Evolutionary conservation across 2,797 vertebrate genomes (phyloP), one percentile per base, ranked within the genome.

Genomic region (Todus mexicanus): DNA sequence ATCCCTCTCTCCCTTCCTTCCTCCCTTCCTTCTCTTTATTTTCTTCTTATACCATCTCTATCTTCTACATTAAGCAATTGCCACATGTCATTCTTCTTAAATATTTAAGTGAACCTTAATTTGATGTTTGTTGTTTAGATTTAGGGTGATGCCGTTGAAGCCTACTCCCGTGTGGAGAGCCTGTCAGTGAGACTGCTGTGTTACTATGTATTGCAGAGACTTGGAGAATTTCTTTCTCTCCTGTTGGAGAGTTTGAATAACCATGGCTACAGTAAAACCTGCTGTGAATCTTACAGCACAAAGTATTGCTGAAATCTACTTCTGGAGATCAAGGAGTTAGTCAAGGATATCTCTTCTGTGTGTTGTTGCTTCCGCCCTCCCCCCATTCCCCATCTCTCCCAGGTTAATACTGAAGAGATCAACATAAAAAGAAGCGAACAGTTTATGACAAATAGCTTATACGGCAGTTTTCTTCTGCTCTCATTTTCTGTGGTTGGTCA

Each of bases 181-280:
- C 57, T 66, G 63, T 33, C 40, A 60, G 20, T 33, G 74, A 64
- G 42, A 47, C 4, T 5, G 7, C 13, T 90, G 27, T 73, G 23
- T 85, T 87, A n/a, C 45, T 72, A 33, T 69, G 38, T 78, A 53
- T 71, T 92, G 92, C 92, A 97, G 96, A 98, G 76, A 98, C 97
- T 29, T 98, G 97, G 97, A 97, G 97, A 64, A 98, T 98, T 78
- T 98, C 97, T 48, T 98, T 98, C 87, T 98, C 97, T 94, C 93
- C 97, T 86, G 91, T 97, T 91, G 98, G 98, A 97, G 98, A 98
- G 89, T 85, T 97, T 98, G 87, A 96, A 65, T 27, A 96, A 96
- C 84, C 98, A 98, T 42, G 98, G 98, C 64, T 95, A 97, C 91
- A 94, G 72, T 57, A 98, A 96, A 97, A 98, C 96, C 22, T 98